Base-by-base conservation (phyloP, 2,888 invertebrate genomes). In the Diarsia rubi region DNA sequence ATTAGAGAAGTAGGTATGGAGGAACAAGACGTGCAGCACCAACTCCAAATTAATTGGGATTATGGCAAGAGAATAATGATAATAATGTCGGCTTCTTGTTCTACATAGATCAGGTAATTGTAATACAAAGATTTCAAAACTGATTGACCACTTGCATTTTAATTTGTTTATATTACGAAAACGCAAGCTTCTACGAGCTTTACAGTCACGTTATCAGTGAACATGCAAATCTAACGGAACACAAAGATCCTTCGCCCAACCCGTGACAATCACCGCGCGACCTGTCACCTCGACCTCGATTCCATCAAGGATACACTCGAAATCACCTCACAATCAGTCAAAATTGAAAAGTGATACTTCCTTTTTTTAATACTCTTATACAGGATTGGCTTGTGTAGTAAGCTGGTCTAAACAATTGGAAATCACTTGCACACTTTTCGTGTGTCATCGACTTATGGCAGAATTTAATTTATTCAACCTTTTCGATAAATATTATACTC, bases 261-360 rank as follows among this genome's bases (percentile, higher is more conserved):
- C 72, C 69, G 75, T 82, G 75, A 84, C 84, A 73, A 70, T 77
- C 84, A 79, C 82, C 74, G 75, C 78, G 52, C 44, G 66, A 70
- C 72, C 68, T 79, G 62, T 74, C 69, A 74, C 73, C 82, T 78
- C 82, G 80, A 82, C 75, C 71, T 45, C 62, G 37, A 73, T 74
- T 57, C 27, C 60, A 64, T 78, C 37, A 73, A 80, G 75, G 75
- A 69, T 75, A 76, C 54, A 47, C 52, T 74, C 47, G 14, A 66
- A 67, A 45, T 37, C 24, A 60, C 21, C 57, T 59, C 27, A 63
- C 49, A 52, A 47, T 1, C 31, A 31, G 12, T 31, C n/a, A 64
- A 75, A 67, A 64, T n/a, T 14, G 12, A 42, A 69, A 71, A 27
- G 4, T 45, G n/a, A n/a, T n/a, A n/a, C n/a, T n/a, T n/a, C n/a